Base-by-base conservation (phyloP, 2,888 invertebrate species). In the Zhengitettix transpicula region DNA sequence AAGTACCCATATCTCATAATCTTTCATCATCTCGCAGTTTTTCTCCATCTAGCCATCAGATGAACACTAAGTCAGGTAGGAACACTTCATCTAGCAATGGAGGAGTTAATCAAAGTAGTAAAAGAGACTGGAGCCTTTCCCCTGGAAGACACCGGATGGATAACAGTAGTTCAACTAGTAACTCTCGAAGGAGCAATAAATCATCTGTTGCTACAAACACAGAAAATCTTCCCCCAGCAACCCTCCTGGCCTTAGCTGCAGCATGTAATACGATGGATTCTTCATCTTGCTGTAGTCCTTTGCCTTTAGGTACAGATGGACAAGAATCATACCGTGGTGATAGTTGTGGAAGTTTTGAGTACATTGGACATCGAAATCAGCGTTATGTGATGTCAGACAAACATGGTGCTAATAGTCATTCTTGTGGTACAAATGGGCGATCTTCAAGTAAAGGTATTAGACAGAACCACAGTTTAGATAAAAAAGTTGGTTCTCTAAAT, bases 301-400 rank as follows among this genome's bases (percentile, higher is more conserved):
- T 74, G 73, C 74, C 79, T 5, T 74, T 79, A n/a, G 81, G 79
- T 3, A 74, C 79, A 15, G 81, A 82, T 62, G 80, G 80, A 1
- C 80, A 81, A 1, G 81, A 83, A 44, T 80, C 80, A 63, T 80
- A 78, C 65, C 75, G 77, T 63, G 81, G 80, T 10, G 82, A 82
- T 66, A 81, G 80, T 60, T 82, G 82, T 68, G 81, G 80, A 28
- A 81, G 81, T 69, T 82, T 82, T 65, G 82, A 82, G 67, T 82
- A 79, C 67, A 75, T 71, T 63, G 76, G 80, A 40, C 75, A 61
- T 28, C 60, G 60, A 40, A 42, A n/a, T 16, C 52, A 44, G 42
- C 58, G 61, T 28, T 56, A 40, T 12, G 40, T 10, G 15, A 61
- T n/a, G 14, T 42, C 51, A 52, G n/a, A 51, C 12, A 57, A 61